phyloP scores from a whole-genome alignment of 2,888 invertebrate species.

The Portevinia maculata region DNA sequence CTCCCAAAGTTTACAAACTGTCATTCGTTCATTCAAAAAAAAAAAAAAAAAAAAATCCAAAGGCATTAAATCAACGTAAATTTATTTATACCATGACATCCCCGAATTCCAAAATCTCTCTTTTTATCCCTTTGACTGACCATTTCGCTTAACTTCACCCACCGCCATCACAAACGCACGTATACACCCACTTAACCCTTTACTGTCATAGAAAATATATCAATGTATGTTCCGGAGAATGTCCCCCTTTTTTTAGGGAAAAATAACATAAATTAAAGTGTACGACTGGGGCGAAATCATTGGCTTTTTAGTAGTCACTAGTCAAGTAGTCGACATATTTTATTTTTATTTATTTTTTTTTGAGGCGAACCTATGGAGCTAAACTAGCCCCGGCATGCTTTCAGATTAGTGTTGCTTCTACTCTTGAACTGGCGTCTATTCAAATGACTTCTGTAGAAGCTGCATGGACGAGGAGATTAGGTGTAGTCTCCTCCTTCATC shows the following conservation, averaged over 20 bases:
- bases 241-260: background rate
- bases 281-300: no score
- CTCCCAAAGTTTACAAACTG: background rate
- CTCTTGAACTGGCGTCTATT: no score
- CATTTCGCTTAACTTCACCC: slow-evolving; percentile 9
- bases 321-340: no score
- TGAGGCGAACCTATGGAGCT: no score
- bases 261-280: background rate
- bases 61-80: background rate
- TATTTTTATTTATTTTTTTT: background rate
- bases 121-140: slow-evolving; percentile 5
- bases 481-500: no score
- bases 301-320: no score
- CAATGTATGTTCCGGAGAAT: background rate
- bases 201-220: slow-evolving; percentile 9
- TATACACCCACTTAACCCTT: slow-evolving; percentile 32
- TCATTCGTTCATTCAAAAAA: no score
- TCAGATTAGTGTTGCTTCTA: no score
- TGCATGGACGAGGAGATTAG: no score
- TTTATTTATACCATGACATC: background rate
- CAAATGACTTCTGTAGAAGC: no score
- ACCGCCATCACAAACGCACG: background rate
- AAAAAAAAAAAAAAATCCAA: no score
- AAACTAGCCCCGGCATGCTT: no score
- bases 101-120: background rate